Evolutionary conservation across 1,140 invertebrate species (phyloP), one percentile per base, ranked within the genome.

Genomic region (Acyrthosiphon pisum): DNA sequence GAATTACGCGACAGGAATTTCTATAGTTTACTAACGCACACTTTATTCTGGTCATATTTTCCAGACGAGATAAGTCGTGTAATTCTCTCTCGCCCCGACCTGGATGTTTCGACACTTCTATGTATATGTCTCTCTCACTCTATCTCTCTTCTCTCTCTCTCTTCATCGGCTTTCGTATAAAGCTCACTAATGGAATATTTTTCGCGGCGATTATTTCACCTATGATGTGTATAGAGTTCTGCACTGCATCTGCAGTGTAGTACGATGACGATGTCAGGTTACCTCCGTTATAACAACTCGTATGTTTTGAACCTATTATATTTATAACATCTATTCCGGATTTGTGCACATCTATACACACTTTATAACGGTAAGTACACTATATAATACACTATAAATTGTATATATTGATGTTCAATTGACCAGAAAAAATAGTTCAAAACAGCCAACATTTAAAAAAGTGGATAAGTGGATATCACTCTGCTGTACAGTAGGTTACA

Each of bases 41-140:
- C 30, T 35, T 35, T 87, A 50, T 87, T 48, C 41, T 46, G 84
- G 84, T 87, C 26, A 87, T 87, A 87, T 87, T 87, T 87, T 87
- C 46, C 86, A 46, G 86, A 48, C 30, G 86, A 50, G 46, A 48
- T 46, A 46, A 20, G 46, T 87, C 30, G 14, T 48, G 86, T 30
- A n/a, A 87, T 50, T 87, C 48, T 46, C 86, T 22, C 7, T 48
- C 84, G n/a, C 23, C 81, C 37, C 20, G 0, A 84, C 35, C 8
- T n/a, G n/a, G 41, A 23, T 84, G 41, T 84, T 83, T 84, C 9
- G 1, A 9, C 23, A 26, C 23, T 84, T 30, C 37, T 44, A 8
- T 26, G 18, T 30, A 23, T 26, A 8, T 26, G 18, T 37, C 22
- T 37, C 35, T 37, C 76, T 22, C 76, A 22, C 35, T 83, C 6